Conservation (phyloP, 2,797 vertebrate genomes). For the Manis pentadactyla region DNA sequence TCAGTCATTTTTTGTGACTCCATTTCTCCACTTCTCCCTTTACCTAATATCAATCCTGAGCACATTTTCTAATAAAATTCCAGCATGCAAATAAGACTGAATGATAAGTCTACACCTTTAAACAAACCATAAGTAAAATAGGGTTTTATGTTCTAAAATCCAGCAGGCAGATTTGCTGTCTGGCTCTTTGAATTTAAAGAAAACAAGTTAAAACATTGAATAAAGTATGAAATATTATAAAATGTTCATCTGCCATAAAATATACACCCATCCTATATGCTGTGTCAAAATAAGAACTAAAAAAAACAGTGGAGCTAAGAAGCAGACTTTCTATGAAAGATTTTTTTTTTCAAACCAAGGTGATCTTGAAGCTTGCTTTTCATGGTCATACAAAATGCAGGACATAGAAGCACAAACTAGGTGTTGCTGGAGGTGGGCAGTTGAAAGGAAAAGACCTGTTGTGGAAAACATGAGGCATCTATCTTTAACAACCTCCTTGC, state of each 20-base stretch:
- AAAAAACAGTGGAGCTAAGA: not conserved
- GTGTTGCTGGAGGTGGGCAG: not conserved
- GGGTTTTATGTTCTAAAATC: not conserved
- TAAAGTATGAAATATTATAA: not conserved
- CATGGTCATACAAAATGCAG: not conserved
- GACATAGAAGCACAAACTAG: not conserved
- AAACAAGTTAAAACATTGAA: not conserved
- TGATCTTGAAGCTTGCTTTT: not conserved
- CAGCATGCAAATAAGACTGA: not conserved
- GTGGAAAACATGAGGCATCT: fast-evolving
- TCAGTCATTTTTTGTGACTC: not conserved
- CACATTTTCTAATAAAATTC: not conserved
- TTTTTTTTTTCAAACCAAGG: not conserved
- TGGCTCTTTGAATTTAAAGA: not conserved
- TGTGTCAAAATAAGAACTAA: not conserved
- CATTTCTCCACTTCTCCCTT: not conserved
- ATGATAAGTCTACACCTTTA: not conserved
- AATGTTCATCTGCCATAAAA: not conserved
- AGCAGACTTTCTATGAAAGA: not conserved
- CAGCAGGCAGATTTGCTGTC: not conserved
- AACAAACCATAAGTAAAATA: not conserved
- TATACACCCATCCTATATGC: not conserved
- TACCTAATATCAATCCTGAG: not conserved
- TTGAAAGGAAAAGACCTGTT: not conserved
- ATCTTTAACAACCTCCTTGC: not conserved